Percentiles rank a stretch among this genome's conserved stretches.
phyloP scores from a whole-genome alignment of 2,888 invertebrate species.

The Drosophila koepferae region DNA sequence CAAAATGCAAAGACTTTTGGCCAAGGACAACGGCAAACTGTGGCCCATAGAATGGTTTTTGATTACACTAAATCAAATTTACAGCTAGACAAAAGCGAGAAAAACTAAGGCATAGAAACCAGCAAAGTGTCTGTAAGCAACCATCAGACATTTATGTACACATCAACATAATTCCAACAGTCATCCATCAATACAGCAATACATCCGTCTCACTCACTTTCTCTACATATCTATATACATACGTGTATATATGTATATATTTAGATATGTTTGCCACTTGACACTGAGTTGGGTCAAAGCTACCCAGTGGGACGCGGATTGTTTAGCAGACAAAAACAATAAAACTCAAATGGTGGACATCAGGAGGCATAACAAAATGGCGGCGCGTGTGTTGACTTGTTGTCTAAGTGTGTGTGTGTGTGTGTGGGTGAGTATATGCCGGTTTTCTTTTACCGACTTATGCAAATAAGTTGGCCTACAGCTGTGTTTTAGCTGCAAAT shows the following conservation, averaged over 20 bases:
- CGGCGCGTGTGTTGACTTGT: conserved; percentile 52
- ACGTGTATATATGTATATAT: conserved; percentile 5
- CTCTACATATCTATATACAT: neutral
- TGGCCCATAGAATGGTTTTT: conserved; percentile 32
- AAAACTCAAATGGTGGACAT: conserved; percentile 41
- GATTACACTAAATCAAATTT: conserved; percentile 60
- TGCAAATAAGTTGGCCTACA: conserved; percentile 44
- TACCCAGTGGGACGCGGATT: neutral
- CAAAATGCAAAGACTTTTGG: conserved; percentile 37
- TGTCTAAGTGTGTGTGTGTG: conserved; percentile 15
- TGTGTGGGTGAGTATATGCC: conserved; percentile 29
- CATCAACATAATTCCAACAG: conserved; percentile 48
- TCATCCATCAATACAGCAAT: conserved; percentile 24
- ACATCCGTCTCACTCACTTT: conserved; percentile 3
- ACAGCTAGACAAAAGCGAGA: conserved; percentile 23
- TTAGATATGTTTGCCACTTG: conserved; percentile 24
- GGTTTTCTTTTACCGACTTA: conserved; percentile 32
- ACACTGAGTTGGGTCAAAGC: conserved; percentile 27
- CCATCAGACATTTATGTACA: conserved; percentile 37
- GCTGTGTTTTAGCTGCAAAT: conserved; percentile 11
- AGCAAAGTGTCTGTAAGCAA: conserved; percentile 46
- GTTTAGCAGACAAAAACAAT: conserved; percentile 55
- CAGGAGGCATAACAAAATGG: conserved; percentile 51
- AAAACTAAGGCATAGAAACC: conserved; percentile 42
- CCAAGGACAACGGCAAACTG: conserved; percentile 41